Conservation (phyloP, 2,113 vertebrate species). For the Percina caprodes region DNA sequence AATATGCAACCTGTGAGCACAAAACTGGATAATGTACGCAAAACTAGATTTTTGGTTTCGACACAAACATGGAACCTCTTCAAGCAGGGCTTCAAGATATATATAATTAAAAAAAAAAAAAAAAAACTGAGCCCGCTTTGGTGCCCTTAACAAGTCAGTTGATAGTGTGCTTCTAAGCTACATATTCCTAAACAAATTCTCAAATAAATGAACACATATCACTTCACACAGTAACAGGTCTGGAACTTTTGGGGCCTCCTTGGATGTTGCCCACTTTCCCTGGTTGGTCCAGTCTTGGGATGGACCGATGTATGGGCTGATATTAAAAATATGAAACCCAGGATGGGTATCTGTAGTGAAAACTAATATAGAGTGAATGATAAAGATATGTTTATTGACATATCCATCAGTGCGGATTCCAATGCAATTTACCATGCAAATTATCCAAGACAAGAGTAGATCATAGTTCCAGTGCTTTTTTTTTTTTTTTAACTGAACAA, state of each 20-base stretch:
- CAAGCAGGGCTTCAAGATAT: neutral
- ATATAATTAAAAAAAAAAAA: neutral
- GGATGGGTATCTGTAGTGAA: constrained; percentile 20
- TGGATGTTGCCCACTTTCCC: neutral
- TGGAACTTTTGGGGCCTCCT: neutral
- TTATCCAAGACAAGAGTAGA: constrained; percentile 91
- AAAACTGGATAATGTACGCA: neutral
- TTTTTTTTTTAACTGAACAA: constrained; percentile 88
- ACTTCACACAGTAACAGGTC: neutral
- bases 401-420: constrained; percentile 98
- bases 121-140: neutral
- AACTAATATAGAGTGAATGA: constrained; percentile 81
- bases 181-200: neutral
- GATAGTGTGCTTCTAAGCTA: neutral
- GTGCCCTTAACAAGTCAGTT: neutral
- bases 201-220: neutral
- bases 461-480: constrained; percentile 98
- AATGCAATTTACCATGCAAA: constrained; percentile 97
- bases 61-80: neutral
- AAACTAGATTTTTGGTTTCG: neutral
- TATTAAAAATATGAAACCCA: neutral
- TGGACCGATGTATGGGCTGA: neutral
- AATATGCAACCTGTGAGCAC: neutral
- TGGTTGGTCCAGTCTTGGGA: neutral
- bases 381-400: constrained; percentile 99